Percentiles rank a stretch among this genome's conserved stretches.
These are phyloP conservation scores for Vanessa cardui DNA, from an alignment of 2,888 invertebrate species.

Conservation along the genomic window DNA sequence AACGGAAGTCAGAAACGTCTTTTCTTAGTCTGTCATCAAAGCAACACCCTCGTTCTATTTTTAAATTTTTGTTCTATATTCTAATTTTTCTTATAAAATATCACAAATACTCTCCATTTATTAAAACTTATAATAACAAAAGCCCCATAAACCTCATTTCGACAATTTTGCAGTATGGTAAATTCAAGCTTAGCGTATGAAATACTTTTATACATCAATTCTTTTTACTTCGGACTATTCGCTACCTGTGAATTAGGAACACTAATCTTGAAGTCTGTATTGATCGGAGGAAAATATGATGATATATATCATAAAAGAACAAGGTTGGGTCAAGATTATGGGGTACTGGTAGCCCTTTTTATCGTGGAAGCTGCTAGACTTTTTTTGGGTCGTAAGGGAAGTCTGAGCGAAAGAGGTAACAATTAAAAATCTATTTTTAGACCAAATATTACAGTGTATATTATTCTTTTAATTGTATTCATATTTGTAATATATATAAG, in stretches of 20 bases:
- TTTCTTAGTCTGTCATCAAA: background rate
- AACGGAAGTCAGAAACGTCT: background rate
- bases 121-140: conserved; percentile 1
- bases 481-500: background rate
- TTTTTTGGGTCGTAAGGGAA: conserved; percentile 93
- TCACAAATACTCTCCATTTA: too few species aligned
- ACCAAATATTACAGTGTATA: background rate
- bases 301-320: conserved; percentile 86
- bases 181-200: conserved; percentile 92
- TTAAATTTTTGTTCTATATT: conserved; percentile 19
- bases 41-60: conserved; percentile 22
- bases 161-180: conserved; percentile 73
- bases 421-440: background rate
- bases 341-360: conserved; percentile 89
- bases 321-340: conserved; percentile 89
- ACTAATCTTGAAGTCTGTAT: conserved; percentile 89
- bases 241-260: conserved; percentile 91
- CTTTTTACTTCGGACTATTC: conserved; percentile 94
- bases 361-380: conserved; percentile 91
- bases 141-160: background rate
- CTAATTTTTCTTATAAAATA: background rate
- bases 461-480: background rate
- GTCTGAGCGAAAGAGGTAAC: conserved; percentile 89
- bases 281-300: conserved; percentile 79
- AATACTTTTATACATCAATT: conserved; percentile 92